phyloP scores from a whole-genome alignment of 2,797 vertebrate genomes.

The Margarornis squamiger region DNA sequence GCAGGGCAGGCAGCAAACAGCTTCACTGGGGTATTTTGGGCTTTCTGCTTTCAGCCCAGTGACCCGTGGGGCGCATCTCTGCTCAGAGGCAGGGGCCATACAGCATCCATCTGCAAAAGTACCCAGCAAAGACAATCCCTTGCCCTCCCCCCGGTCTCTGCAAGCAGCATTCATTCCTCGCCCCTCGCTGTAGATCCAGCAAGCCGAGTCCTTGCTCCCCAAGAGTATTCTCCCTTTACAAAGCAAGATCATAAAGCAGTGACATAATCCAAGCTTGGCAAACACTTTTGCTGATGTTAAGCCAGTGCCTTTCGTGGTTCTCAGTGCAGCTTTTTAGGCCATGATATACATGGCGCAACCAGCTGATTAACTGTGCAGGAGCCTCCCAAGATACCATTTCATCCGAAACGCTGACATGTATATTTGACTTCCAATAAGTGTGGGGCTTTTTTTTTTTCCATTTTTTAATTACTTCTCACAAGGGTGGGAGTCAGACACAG shows the following conservation, averaged over 20 bases:
- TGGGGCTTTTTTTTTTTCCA: neutral
- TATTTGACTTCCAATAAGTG: conserved; percentile 29
- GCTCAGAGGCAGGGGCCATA: accelerated
- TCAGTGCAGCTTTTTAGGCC: conserved; percentile 12
- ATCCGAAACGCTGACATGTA: conserved; percentile 31
- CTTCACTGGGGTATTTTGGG: neutral
- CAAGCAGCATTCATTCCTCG: neutral
- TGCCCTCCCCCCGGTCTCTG: neutral
- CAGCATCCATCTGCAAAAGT: neutral
- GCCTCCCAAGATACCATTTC: conserved; percentile 39
- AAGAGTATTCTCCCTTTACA: conserved; percentile 60
- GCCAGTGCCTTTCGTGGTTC: conserved; percentile 50
- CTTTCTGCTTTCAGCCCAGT: neutral
- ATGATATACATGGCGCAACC: conserved; percentile 16
- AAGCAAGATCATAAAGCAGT: conserved; percentile 65
- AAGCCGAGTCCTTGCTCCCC: conserved; percentile 31
- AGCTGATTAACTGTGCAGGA: conserved; percentile 33
- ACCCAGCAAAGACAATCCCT: neutral
- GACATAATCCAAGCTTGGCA: conserved; percentile 69
- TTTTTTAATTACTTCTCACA: conserved; percentile 42
- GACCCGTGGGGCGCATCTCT: accelerated
- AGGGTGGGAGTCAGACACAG: neutral
- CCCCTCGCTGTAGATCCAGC: neutral
- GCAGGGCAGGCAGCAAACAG: neutral
- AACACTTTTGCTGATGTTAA: conserved; percentile 55